These are phyloP conservation scores for Orthosia incerta DNA, from an alignment of 2,888 invertebrate genomes.

Conservation along the genomic window DNA sequence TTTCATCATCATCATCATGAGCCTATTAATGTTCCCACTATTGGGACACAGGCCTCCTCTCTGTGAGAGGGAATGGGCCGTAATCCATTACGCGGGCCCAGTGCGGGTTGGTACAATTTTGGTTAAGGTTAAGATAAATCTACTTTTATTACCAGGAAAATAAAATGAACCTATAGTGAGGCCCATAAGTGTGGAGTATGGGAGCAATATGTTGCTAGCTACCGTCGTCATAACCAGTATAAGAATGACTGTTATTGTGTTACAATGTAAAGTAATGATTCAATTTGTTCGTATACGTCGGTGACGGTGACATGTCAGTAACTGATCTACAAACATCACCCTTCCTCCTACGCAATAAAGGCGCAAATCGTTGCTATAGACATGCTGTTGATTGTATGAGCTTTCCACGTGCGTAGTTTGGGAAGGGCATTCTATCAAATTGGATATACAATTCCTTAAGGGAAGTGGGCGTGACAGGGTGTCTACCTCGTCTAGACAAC, in stretches of 20 bases:
- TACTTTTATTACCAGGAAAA: background rate
- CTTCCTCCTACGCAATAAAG: background rate
- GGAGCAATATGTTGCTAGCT: slow-evolving; percentile 1
- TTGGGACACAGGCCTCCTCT: no score
- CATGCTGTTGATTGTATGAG: slow-evolving; percentile 17
- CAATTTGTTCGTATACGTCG: slow-evolving; percentile 11
- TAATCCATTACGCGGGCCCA: no score
- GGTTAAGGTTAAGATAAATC: background rate
- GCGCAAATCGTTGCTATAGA: background rate
- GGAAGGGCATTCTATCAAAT: slow-evolving; percentile 39
- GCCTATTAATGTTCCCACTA: no score
- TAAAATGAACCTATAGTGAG: background rate
- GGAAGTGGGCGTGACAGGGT: slow-evolving; percentile 20
- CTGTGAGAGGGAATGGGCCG: no score
- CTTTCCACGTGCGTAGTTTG: slow-evolving; percentile 28
- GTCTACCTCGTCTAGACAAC: slow-evolving; percentile 44
- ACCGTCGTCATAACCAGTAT: background rate
- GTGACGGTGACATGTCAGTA: slow-evolving; percentile 1
- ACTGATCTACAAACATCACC: slow-evolving; percentile 2
- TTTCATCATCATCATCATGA: no score
- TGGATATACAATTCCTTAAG: slow-evolving; percentile 30
- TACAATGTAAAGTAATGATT: slow-evolving; percentile 30
- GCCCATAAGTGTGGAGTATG: background rate
- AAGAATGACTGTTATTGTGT: slow-evolving; percentile 13
- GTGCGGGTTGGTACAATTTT: no score